Base-by-base conservation (phyloP, 2,888 invertebrate species). In the Gortyna flavago region DNA sequence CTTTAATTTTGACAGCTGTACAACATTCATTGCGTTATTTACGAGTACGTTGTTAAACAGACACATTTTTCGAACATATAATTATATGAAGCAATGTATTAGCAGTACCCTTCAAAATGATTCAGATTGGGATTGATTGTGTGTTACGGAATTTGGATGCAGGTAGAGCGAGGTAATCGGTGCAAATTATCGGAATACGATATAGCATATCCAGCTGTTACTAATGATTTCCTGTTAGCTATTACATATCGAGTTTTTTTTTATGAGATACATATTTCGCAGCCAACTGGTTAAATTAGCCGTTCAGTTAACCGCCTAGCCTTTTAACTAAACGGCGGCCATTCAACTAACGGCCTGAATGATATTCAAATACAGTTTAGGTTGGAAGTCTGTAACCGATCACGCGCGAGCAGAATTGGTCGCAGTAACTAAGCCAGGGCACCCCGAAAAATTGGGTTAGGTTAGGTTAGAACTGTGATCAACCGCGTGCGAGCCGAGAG, bases 191-290 rank as follows among this genome's bases (percentile, higher is more conserved):
- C 25, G 61, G 41, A 68, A 54, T 59, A 81, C 41, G 21, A 57
- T 74, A 68, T 21, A 72, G 11, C 38, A 29, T 71, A 68, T 4
- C 35, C 44, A 81, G 18, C 32, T 59, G 32, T 21, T 59, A 48
- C 61, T 78, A 78, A 61, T 65, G 38, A 62, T 82, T 82, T 75
- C 59, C 75, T 82, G 44, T 71, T 41, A 70, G n/a, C 16, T 18
- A 21, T 32, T 18, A 25, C n/a, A 16, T n/a, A 70, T 54, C 48
- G 48, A 66, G 35, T 35, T 29, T 64, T 65, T 64, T 65, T 66
- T 70, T 59, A 62, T 68, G 18, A 51, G 48, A 51, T 48, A 65
- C 44, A n/a, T n/a, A n/a, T n/a, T n/a, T n/a, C n/a, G n/a, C n/a
- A n/a, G n/a, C n/a, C n/a, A n/a, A n/a, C n/a, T n/a, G n/a, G n/a